Conservation (phyloP, 2,888 invertebrate genomes). For the Andrena praecox region DNA sequence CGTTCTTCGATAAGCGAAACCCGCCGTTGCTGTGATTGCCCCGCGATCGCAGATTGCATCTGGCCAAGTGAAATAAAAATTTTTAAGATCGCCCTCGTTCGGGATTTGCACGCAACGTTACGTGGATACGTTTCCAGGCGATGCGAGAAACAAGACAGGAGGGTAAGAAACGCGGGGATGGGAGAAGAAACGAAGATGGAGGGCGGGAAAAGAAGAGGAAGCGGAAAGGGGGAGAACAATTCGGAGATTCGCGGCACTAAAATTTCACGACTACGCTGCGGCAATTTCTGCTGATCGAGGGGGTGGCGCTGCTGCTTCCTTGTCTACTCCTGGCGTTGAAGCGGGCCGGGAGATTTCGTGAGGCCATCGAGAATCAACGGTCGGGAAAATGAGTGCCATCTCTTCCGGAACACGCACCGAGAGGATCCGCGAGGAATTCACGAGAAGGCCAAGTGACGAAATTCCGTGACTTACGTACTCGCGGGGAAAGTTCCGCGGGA, state of each 20-base stretch:
- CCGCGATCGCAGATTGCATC: background rate
- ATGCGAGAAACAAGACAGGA: background rate
- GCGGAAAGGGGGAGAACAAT: slow-evolving; percentile 55
- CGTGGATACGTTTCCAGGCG: slow-evolving; percentile 39
- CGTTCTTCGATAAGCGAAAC: slow-evolving; percentile 9
- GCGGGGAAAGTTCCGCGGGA: slow-evolving; percentile 23
- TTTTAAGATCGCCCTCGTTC: background rate
- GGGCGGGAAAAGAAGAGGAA: slow-evolving; percentile 12
- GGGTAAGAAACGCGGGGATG: background rate
- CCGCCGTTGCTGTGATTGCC: background rate
- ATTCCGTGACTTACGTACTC: slow-evolving; percentile 57
- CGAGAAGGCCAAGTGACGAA: slow-evolving; percentile 58
- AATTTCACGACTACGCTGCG: slow-evolving; percentile 75
- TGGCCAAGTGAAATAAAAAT: background rate
- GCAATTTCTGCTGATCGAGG: slow-evolving; percentile 76
- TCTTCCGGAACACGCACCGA: slow-evolving; percentile 80
- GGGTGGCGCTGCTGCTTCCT: slow-evolving; percentile 53
- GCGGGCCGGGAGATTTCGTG: slow-evolving; percentile 57
- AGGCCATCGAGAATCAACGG: slow-evolving; percentile 85
- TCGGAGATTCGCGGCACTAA: slow-evolving; percentile 74
- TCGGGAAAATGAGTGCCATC: slow-evolving; percentile 87
- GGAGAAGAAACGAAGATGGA: background rate
- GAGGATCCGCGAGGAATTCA: slow-evolving; percentile 67
- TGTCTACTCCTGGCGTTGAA: slow-evolving; percentile 56
- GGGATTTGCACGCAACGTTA: slow-evolving; percentile 33